These are phyloP conservation scores for Rugalucina vietnamica DNA, from an alignment of 2,888 invertebrate species.

Conservation along the genomic window DNA sequence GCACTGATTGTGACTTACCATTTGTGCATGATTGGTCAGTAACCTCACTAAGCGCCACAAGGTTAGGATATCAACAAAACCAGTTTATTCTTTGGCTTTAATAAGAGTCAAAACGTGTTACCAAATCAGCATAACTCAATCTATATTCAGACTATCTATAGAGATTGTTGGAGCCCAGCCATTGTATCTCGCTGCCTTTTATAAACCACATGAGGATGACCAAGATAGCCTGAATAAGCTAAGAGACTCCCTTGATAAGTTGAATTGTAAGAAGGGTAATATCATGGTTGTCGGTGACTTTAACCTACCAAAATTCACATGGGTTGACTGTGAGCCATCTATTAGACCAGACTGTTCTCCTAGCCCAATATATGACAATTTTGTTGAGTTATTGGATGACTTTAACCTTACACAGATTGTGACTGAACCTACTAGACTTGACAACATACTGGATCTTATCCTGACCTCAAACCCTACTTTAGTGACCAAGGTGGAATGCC, in stretches of 20 bases:
- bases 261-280: not conserved
- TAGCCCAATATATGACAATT: not conserved
- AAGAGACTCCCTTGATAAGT: not conserved
- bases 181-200: not conserved
- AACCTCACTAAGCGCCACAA: too few species aligned
- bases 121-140: too few species aligned
- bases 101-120: too few species aligned
- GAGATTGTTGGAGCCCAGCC: not conserved
- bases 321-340: not conserved
- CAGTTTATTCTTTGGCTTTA: too few species aligned
- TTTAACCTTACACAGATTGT: not conserved
- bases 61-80: too few species aligned
- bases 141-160: too few species aligned
- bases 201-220: not conserved
- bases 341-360: not conserved
- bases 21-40: too few species aligned
- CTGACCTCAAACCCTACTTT: not conserved
- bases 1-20: too few species aligned
- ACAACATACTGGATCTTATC: not conserved
- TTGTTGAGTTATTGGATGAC: not conserved
- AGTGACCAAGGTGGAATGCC: too few species aligned
- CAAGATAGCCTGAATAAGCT: not conserved
- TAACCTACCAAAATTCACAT: not conserved
- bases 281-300: not conserved
- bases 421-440: not conserved